Base-by-base conservation (phyloP, 2,888 invertebrate species). In the Alsophila aescularia region DNA sequence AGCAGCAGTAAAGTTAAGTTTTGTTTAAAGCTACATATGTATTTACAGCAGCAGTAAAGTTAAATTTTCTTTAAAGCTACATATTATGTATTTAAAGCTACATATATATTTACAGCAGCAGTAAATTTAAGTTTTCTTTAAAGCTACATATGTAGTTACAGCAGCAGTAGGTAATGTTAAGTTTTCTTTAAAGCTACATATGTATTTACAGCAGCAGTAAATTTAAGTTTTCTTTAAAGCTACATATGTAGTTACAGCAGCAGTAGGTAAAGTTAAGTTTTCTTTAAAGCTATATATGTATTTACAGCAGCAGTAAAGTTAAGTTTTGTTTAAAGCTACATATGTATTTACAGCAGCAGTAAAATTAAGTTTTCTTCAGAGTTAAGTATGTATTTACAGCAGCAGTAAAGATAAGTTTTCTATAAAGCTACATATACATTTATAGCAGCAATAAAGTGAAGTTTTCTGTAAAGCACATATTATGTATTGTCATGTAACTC, bases 311-410 rank as follows among this genome's bases (percentile, higher is more conserved):
- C n/a, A n/a, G n/a, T n/a, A n/a, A n/a, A n/a, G n/a, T n/a, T n/a
- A n/a, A n/a, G n/a, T n/a, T 34, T 43, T 47, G 55, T 52, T 56
- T 34, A 34, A 12, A 40, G n/a, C 3, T 8, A 32, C 2, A 12
- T 36, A 12, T 37, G 21, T 8, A 6, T 27, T 40, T 34, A 24
- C 16, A 15, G 12, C 13, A n/a, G 29, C 3, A 10, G n/a, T 10
- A 29, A 2, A n/a, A n/a, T n/a, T n/a, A n/a, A n/a, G n/a, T 10
- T 29, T 29, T 5, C 3, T 24, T 24, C 8, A 1, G 8, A 24
- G 7, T 8, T 2, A 5, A 1, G 5, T 24, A 5, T 8, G n/a
- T 7, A 7, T 24, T 7, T 24, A 24, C 4, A 24, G n/a, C n/a
- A n/a, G n/a, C n/a, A n/a, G n/a, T n/a, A n/a, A n/a, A n/a, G n/a